Evolutionary conservation across 2,113 vertebrate genomes (phyloP).

Genomic region (Centropristis striata): DNA sequence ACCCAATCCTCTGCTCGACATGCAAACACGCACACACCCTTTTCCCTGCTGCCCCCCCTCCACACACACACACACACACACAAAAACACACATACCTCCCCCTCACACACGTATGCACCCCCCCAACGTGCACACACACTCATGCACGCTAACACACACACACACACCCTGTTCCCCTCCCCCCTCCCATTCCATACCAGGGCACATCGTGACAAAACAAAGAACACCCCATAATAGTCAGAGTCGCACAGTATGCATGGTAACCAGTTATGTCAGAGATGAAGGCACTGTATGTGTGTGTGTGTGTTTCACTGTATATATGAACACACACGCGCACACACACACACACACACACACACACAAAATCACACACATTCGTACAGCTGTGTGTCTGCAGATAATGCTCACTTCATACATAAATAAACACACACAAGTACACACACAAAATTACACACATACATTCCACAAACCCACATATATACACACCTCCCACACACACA

Average conservation of each 20-base stretch:
- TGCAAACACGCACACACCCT: conserved; percentile 36
- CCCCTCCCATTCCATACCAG: conserved; percentile 80
- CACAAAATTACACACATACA: conserved; percentile 35
- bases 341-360: conserved; percentile 14
- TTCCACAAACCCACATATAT: conserved; percentile 41
- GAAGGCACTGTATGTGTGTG: conserved; percentile 53
- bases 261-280: conserved; percentile 83
- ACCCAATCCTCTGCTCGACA: conserved; percentile 51
- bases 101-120: conserved; percentile 17
- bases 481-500: conserved; percentile 16
- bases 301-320: conserved; percentile 46
- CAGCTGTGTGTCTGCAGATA: conserved; percentile 37
- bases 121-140: conserved; percentile 27
- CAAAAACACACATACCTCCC: conserved; percentile 51
- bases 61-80: conserved; percentile 14
- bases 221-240: conserved; percentile 86
- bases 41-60: conserved; percentile 29
- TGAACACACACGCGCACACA: no score
- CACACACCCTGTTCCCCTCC: conserved; percentile 66
- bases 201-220: conserved; percentile 87
- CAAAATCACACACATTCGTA: conserved; percentile 1
- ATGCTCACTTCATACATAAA: conserved; percentile 48
- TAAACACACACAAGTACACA: conserved; percentile 12
- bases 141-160: conserved; percentile 37
- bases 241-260: conserved; percentile 82